A percentile compares a stretch with the other conserved stretches of the same genome.
Evolutionary conservation across 2,797 vertebrate genomes (phyloP).

Genomic region (Helicolenus hilgendorfi): DNA sequence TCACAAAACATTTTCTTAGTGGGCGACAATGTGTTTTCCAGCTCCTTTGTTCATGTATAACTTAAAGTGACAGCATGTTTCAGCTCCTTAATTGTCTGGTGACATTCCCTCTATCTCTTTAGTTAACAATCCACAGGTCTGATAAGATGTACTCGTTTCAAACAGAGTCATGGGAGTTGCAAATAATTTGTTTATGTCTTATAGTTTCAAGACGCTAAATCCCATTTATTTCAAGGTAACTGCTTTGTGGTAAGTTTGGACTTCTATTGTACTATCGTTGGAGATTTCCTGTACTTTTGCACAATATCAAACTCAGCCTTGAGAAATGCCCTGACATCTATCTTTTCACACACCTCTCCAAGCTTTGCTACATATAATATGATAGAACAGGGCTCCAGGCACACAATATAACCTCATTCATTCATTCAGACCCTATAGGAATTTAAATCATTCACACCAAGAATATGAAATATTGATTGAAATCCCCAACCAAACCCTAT

Average conservation of each 20-base stretch:
- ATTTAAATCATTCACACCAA: neutral
- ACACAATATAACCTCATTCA: neutral
- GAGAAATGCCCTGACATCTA: neutral
- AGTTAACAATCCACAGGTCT: neutral
- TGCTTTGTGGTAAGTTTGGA: neutral
- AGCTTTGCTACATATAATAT: neutral
- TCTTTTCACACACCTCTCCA: neutral
- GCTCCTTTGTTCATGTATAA: neutral
- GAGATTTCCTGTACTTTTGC: neutral
- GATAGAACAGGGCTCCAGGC: neutral
- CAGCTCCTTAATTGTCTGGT: neutral
- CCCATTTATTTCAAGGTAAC: neutral
- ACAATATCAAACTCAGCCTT: neutral
- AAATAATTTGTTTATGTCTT: neutral
- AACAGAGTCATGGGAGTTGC: neutral
- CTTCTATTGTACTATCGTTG: neutral
- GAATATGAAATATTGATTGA: slow-evolving; percentile 7
- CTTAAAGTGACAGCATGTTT: neutral
- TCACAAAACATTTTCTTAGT: neutral
- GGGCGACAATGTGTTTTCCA: neutral
- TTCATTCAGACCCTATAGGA: neutral
- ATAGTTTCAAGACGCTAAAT: neutral
- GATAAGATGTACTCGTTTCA: neutral
- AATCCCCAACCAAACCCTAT: neutral
- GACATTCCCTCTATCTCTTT: neutral